These are phyloP conservation scores for Cancer borealis DNA, from an alignment of 2,888 invertebrate species.

Conservation along the genomic window DNA sequence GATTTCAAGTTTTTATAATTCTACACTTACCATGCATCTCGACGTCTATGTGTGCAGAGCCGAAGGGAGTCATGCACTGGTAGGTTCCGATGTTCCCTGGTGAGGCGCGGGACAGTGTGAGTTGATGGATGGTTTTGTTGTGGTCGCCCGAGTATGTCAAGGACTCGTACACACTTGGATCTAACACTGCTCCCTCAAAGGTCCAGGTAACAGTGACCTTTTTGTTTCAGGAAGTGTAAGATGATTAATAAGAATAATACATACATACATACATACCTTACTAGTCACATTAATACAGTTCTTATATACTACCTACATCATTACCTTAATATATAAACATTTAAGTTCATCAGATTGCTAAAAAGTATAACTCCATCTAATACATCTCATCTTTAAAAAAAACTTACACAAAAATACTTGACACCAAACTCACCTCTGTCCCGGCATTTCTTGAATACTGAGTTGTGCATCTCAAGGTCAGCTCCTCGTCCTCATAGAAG, in stretches of 20 bases:
- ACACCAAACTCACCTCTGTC: constrained; percentile 57
- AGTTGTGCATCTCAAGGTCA: constrained; percentile 69
- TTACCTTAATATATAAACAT: not conserved
- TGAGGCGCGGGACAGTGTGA: constrained; percentile 41
- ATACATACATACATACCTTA: too few species aligned
- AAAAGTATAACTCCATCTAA: not conserved
- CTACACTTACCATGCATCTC: constrained; percentile 54
- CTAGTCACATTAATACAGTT: not conserved
- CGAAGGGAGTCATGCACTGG: constrained; percentile 66
- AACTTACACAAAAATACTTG: not conserved
- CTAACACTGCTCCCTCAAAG: constrained; percentile 48
- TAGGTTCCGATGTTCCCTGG: constrained; percentile 50
- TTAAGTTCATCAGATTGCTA: not conserved
- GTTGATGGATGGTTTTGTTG: constrained; percentile 64
- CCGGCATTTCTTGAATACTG: constrained; percentile 69
- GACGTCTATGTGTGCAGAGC: constrained; percentile 53
- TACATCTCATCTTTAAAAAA: not conserved
- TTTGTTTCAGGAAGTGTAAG: not conserved
- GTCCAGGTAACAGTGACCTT: constrained; percentile 52
- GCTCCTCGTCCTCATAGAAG: constrained; percentile 68
- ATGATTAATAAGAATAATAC: not conserved
- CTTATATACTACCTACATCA: not conserved
- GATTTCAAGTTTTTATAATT: not conserved
- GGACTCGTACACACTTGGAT: constrained; percentile 46
- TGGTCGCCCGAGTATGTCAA: constrained; percentile 45